These are phyloP conservation scores for Amphiprion clarkii DNA, from an alignment of 2,797 vertebrate genomes.

Conservation along the genomic window DNA sequence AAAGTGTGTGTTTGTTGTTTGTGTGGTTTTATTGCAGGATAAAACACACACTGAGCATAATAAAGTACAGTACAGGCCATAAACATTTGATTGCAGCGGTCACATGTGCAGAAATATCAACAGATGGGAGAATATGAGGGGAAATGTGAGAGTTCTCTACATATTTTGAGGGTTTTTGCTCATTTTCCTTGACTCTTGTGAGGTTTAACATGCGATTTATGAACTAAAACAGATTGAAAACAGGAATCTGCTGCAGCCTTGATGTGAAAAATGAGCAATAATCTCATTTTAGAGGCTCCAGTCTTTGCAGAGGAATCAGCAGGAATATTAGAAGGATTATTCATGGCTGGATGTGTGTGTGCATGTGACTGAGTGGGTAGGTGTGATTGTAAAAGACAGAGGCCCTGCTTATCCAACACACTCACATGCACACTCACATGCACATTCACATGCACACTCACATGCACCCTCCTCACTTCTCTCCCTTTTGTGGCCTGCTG, in stretches of 20 bases:
- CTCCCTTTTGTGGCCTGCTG: constrained; percentile 39
- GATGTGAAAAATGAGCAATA: constrained; percentile 1
- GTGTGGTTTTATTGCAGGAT: background rate
- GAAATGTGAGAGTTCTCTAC: no score
- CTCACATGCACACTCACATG: constrained; percentile 38
- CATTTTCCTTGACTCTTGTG: no score
- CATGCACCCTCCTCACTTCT: constrained; percentile 33
- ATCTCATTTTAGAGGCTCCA: no score
- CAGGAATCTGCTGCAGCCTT: background rate
- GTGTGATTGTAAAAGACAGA: constrained; percentile 72
- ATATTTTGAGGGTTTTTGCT: no score
- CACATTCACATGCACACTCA: constrained; percentile 37
- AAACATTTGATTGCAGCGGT: no score
- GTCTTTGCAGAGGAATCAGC: constrained; percentile 1
- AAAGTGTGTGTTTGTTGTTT: background rate
- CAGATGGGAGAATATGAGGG: no score
- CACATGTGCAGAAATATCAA: no score
- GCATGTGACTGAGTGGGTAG: constrained; percentile 72
- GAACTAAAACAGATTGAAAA: no score
- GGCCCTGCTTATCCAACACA: constrained; percentile 51
- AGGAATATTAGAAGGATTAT: constrained; percentile 46
- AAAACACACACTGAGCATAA: background rate
- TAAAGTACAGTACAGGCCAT: background rate
- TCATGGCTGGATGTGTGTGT: constrained; percentile 41
- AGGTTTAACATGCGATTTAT: no score